Evolutionary conservation across 2,888 invertebrate species (phyloP).

Genomic region (Drosophila multiciliata): DNA sequence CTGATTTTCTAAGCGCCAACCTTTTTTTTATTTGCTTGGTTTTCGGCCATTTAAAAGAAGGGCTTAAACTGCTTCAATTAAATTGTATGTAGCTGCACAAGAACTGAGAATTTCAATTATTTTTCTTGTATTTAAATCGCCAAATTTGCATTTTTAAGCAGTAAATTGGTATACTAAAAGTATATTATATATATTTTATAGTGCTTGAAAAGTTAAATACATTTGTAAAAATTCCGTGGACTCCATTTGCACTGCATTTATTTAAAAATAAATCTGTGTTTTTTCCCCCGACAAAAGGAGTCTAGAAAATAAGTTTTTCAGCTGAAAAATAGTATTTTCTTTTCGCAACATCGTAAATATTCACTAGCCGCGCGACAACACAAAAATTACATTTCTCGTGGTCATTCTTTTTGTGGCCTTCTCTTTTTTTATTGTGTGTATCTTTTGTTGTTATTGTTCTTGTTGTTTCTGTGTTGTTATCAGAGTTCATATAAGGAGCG

Average conservation of each 20-base stretch:
- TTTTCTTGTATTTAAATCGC: conserved; percentile 6
- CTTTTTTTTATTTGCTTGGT: conserved; percentile 34
- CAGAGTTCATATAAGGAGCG: conserved; percentile 45
- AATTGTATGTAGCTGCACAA: conserved; percentile 24
- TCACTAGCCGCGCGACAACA: conserved; percentile 57
- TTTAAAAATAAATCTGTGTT: conserved; percentile 27
- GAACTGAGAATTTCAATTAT: conserved; percentile 34
- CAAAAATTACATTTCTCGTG: conserved; percentile 58
- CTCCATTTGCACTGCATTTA: not conserved
- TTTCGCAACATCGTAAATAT: conserved; percentile 62
- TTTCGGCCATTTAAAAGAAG: conserved; percentile 12
- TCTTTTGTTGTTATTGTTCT: not conserved
- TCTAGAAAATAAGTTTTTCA: conserved; percentile 12
- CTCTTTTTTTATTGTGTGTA: not conserved
- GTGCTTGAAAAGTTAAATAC: not conserved
- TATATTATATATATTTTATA: not conserved
- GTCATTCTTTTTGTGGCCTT: conserved; percentile 41
- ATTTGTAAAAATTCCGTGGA: not conserved
- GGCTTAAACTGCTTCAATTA: conserved; percentile 31
- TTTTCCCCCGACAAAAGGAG: not conserved
- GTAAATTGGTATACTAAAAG: not conserved
- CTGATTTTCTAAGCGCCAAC: conserved; percentile 81
- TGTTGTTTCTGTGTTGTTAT: conserved; percentile 23
- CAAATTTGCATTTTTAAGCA: conserved; percentile 15
- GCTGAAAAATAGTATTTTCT: conserved; percentile 31